Evolutionary conservation across 2,797 vertebrate genomes (phyloP), one percentile per base, ranked within the genome.

Genomic region (Sardinella longiceps): DNA sequence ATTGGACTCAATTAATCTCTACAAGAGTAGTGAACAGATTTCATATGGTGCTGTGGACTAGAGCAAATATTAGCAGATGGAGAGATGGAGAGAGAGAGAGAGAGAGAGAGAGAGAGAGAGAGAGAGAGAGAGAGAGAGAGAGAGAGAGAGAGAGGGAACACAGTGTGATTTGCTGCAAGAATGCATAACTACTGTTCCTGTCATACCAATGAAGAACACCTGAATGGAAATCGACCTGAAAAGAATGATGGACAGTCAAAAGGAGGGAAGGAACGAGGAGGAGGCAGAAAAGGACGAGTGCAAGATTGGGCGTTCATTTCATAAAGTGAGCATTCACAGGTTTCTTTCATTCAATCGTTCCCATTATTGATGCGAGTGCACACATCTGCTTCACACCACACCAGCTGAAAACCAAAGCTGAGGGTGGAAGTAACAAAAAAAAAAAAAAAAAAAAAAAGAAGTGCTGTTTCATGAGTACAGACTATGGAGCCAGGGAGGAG

Each of bases 91-190:
- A 18, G 46, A 46, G 43, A 48, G 18, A 39, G 28, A 82, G 50
- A 56, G 28, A 28, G 23, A 14, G 0, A 81, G 46, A 43, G 51
- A 60, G 43, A 48, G 50, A 0, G 37, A 33, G 7, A 3, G 51
- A 46, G 50, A 25, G 28, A 51, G 23, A 56, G 70, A 89, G 86
- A 84, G 84, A 83, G 83, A 82, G 37, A 82, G 25, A 46, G 53
- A 37, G 63, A 25, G 5, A 48, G 80, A 53, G 58, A 46, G 18
- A 56, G 28, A 39, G 30, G 56, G 15, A 51, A 63, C n/a, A n/a
- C n/a, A 45, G 5, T 39, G 11, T 20, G 18, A 2, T 43, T 23
- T 23, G 37, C 37, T 43, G 37, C 9, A 43, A 20, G 37, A 77
- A 77, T 77, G 37, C 18, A 43, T 77, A 18, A 77, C 5, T 25